Conservation (phyloP, 1,140 invertebrate genomes). For the Tetramorium alpestre region DNA sequence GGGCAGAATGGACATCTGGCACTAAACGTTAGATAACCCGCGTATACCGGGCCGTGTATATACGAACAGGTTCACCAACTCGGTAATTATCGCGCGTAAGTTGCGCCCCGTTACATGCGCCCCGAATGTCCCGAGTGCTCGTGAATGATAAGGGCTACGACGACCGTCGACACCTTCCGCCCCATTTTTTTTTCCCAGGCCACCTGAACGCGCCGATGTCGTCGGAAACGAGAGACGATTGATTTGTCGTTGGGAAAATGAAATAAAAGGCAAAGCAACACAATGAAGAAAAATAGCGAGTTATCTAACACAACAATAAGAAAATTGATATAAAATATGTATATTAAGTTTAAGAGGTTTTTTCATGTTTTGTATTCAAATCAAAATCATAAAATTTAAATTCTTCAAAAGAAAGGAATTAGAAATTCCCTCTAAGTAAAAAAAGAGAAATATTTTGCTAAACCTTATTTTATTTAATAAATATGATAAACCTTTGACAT, state of each 20-base stretch:
- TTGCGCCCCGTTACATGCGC: constrained; percentile 31
- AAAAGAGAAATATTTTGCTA: background rate
- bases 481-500: background rate
- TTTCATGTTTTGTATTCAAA: background rate
- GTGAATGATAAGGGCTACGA: constrained; percentile 48
- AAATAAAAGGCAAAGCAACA: background rate
- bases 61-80: constrained; percentile 78
- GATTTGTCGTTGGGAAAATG: background rate
- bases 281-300: background rate
- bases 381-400: background rate
- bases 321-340: background rate
- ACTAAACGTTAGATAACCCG: constrained; percentile 80
- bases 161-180: constrained; percentile 16
- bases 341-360: background rate
- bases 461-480: background rate
- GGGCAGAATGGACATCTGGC: constrained; percentile 76
- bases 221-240: background rate
- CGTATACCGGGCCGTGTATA: constrained; percentile 52
- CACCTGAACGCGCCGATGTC: background rate
- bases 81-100: constrained; percentile 71
- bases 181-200: constrained; percentile 33
- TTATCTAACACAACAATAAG: background rate
- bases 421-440: background rate
- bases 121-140: constrained; percentile 20
- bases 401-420: background rate